Percentiles rank a stretch among this genome's conserved stretches.
Evolutionary conservation across 2,888 invertebrate species (phyloP).

Genomic region (Arctia plantaginis): DNA sequence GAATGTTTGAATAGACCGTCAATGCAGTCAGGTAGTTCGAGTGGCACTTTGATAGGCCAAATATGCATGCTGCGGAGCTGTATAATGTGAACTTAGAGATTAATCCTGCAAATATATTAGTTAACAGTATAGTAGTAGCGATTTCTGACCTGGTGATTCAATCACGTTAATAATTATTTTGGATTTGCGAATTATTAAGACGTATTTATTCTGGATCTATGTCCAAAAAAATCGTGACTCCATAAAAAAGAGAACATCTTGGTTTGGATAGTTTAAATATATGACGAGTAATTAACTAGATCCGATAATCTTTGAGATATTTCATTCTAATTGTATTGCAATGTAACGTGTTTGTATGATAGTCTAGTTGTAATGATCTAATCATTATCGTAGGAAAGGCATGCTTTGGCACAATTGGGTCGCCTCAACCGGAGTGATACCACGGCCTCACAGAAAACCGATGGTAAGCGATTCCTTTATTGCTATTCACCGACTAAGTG

Average conservation of each 20-base stretch:
- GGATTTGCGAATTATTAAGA: background rate
- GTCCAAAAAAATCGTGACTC: background rate
- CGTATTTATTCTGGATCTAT: background rate
- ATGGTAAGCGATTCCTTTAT: too few relatives aligned
- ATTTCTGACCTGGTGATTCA: background rate
- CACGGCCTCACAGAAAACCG: too few relatives aligned
- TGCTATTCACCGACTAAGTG: too few relatives aligned
- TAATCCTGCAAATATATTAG: background rate
- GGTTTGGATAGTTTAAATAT: background rate
- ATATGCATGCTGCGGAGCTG: constrained; percentile 30
- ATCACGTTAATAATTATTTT: background rate
- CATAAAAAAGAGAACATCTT: background rate
- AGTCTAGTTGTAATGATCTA: too few relatives aligned
- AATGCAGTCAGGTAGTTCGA: constrained; percentile 49
- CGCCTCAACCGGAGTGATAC: too few relatives aligned
- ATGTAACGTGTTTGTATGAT: too few relatives aligned
- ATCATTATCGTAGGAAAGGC: too few relatives aligned
- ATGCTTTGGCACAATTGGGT: too few relatives aligned
- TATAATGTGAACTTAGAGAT: constrained; percentile 35
- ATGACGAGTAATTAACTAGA: too few relatives aligned
- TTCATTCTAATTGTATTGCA: too few relatives aligned
- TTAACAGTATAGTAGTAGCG: background rate
- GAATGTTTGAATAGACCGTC: constrained; percentile 50
- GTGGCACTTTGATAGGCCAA: constrained; percentile 43
- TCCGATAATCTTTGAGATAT: too few relatives aligned